phyloP scores from a whole-genome alignment of 2,797 vertebrate species.

The Netta rufina region DNA sequence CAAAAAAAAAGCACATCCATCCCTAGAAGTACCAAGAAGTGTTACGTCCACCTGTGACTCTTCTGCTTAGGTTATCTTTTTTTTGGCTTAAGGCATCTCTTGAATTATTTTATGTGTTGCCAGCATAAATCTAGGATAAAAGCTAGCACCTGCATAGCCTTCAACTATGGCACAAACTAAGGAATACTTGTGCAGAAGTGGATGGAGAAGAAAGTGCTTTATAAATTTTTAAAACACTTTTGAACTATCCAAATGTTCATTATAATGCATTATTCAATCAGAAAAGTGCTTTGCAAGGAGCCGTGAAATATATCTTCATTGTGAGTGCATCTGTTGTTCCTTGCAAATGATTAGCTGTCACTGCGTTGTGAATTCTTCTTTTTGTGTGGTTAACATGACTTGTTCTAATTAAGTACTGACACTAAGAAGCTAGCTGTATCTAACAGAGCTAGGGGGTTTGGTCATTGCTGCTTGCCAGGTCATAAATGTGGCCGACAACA shows the following conservation, averaged over 20 bases:
- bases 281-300: constrained; percentile 36
- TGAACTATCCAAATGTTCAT: constrained; percentile 54
- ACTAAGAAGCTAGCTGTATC: not conserved
- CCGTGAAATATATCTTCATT: constrained; percentile 40
- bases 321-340: constrained; percentile 50
- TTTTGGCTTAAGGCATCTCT: not conserved
- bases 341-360: constrained; percentile 50
- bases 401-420: constrained; percentile 46
- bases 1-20: too few relatives aligned
- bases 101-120: not conserved
- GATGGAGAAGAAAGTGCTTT: constrained; percentile 5
- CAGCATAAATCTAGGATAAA: not conserved
- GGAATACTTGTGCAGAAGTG: not conserved
- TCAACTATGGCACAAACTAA: constrained; percentile 17
- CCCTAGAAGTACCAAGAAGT: not conserved
- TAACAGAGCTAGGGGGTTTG: not conserved
- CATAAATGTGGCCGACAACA: not conserved
- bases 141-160: not conserved
- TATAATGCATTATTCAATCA: constrained; percentile 65
- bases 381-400: constrained; percentile 16
- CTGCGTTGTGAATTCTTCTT: constrained; percentile 43
- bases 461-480: not conserved
- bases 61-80: not conserved
- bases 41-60: not conserved
- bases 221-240: constrained; percentile 52